Evolutionary conservation across 1,140 invertebrate genomes (phyloP).

Genomic region (Platyura marginata): DNA sequence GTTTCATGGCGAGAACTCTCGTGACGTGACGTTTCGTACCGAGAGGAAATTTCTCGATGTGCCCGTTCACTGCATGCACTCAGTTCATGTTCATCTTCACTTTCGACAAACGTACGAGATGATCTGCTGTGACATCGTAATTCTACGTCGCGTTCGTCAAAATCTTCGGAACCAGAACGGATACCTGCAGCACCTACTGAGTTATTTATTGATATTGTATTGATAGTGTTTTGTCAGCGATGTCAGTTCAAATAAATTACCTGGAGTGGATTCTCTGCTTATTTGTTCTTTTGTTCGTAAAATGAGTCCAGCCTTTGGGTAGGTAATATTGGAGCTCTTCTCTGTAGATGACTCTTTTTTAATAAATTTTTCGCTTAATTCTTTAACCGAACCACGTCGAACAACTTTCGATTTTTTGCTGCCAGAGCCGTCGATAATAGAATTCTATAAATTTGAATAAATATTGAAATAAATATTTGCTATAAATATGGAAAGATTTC

Average conservation of each 20-base stretch:
- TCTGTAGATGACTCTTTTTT: conserved; percentile 14
- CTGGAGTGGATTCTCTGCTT: not conserved
- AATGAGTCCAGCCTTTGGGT: conserved; percentile 46
- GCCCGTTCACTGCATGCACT: too few species aligned
- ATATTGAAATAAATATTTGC: too few species aligned
- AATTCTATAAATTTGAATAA: too few species aligned
- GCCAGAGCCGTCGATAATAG: too few species aligned
- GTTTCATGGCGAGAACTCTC: too few species aligned
- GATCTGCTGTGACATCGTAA: conserved; percentile 2
- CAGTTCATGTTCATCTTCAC: conserved; percentile 12
- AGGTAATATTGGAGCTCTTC: conserved; percentile 14
- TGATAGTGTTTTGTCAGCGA: too few species aligned
- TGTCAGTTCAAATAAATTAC: not conserved
- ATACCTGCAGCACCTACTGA: too few species aligned
- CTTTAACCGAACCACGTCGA: conserved; percentile 44
- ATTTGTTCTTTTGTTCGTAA: conserved; percentile 30
- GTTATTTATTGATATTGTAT: too few species aligned
- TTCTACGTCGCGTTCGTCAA: conserved; percentile 13
- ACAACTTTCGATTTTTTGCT: conserved; percentile 27
- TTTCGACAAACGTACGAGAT: conserved; percentile 11
- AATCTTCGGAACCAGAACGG: not conserved
- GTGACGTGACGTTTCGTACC: too few species aligned
- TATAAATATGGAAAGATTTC: too few species aligned
- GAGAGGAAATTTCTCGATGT: too few species aligned
- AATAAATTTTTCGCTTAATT: conserved; percentile 52